Evolutionary conservation across 2,113 vertebrate species (phyloP).

Genomic region (Eleginops maclovinus): DNA sequence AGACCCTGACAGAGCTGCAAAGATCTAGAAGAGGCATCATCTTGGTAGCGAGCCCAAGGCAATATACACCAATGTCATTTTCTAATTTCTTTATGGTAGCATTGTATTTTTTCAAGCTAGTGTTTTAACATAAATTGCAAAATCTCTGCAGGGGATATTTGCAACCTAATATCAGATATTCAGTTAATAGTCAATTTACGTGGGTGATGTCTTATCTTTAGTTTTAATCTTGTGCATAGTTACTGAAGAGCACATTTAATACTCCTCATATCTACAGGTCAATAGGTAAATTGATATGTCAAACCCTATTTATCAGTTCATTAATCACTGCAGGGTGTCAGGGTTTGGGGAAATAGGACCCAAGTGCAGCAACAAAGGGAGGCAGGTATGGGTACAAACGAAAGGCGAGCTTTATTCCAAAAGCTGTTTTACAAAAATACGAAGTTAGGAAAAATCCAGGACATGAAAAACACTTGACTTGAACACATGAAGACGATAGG

Average conservation of each 20-base stretch:
- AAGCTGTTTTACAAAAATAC: too few relatives aligned
- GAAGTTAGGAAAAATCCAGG: too few relatives aligned
- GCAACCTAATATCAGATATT: not conserved
- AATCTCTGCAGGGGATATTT: not conserved
- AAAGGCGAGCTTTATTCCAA: too few relatives aligned
- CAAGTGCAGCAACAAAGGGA: too few relatives aligned
- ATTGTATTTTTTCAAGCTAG: not conserved
- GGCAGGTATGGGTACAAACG: too few relatives aligned
- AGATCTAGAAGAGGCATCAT: constrained; percentile 12
- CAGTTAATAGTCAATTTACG: not conserved
- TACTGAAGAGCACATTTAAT: constrained; percentile 46
- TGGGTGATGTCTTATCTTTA: constrained; percentile 19
- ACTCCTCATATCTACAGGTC: constrained; percentile 30
- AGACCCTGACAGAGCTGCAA: constrained; percentile 12
- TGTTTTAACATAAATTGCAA: not conserved
- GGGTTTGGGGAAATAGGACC: too few relatives aligned
- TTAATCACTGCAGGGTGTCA: constrained; percentile 51
- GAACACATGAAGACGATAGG: too few relatives aligned
- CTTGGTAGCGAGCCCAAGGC: not conserved
- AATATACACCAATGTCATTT: not conserved
- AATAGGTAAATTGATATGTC: constrained; percentile 52
- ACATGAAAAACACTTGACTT: too few relatives aligned
- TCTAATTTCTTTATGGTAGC: not conserved
- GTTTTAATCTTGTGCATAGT: constrained; percentile 34
- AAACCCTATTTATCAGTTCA: constrained; percentile 58